Conservation (phyloP, 2,113 vertebrate genomes). For the Uropsilus gracilis region DNA sequence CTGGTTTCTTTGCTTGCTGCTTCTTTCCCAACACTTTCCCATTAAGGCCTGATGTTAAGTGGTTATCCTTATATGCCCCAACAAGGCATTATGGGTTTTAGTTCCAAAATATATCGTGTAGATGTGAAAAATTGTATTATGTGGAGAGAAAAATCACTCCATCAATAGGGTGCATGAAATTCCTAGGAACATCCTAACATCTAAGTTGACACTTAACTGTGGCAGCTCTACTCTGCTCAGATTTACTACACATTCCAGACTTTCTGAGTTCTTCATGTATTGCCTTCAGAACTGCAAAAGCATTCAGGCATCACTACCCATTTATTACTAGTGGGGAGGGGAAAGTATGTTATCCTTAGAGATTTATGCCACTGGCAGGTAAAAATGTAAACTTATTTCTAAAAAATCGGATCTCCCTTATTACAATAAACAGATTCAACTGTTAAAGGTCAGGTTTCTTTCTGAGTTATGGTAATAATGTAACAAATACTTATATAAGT, state of each 20-base stretch:
- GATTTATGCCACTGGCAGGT: conserved; percentile 58
- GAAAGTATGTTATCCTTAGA: not conserved
- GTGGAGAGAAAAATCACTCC: conserved; percentile 37
- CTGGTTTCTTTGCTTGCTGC: conserved; percentile 57
- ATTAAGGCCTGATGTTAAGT: conserved; percentile 70
- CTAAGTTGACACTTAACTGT: not conserved
- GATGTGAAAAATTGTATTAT: conserved; percentile 44
- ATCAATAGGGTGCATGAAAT: not conserved
- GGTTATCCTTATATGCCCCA: conserved; percentile 61
- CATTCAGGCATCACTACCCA: not conserved
- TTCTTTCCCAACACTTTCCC: conserved; percentile 54
- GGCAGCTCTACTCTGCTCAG: not conserved
- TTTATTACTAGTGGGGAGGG: conserved; percentile 10
- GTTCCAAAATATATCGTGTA: not conserved
- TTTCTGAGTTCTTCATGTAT: not conserved
- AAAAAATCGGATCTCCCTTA: conserved; percentile 79
- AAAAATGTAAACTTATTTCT: conserved; percentile 78
- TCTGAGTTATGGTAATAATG: conserved; percentile 84
- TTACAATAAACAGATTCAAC: conserved; percentile 83
- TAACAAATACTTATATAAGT: conserved; percentile 84
- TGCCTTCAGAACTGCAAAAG: conserved; percentile 30
- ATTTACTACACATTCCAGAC: conserved; percentile 39
- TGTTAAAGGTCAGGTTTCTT: conserved; percentile 85
- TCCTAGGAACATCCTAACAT: not conserved
- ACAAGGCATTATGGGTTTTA: conserved; percentile 53